phyloP scores from a whole-genome alignment of 2,797 vertebrate species.

The Rhabdophis nuchalis region DNA sequence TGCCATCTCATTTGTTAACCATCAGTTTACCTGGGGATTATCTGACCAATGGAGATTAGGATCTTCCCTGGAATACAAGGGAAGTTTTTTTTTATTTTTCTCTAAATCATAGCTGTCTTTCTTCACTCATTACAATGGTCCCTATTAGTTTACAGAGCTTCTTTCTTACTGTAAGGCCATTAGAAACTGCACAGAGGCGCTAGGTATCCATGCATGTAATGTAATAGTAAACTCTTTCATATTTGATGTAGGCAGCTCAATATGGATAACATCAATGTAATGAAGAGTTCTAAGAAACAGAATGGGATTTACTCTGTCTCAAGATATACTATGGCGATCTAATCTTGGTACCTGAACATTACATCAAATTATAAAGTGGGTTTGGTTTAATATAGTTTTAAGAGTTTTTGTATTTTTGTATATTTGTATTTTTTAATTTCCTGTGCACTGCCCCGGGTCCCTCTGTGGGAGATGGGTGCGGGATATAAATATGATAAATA shows the following conservation, averaged over 20 bases:
- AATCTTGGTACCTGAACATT: not conserved
- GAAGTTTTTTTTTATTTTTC: not conserved
- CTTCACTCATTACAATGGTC: not conserved
- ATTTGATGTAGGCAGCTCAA: not conserved
- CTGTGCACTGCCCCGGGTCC: no score
- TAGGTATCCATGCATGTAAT: not conserved
- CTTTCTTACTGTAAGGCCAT: not conserved
- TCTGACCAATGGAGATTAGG: not conserved
- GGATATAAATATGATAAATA: no score
- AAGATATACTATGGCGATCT: not conserved
- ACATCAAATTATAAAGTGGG: not conserved
- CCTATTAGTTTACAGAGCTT: not conserved
- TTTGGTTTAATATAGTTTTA: no score
- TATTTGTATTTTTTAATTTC: no score
- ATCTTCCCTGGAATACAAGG: not conserved
- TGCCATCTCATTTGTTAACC: not conserved
- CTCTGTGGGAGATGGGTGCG: no score
- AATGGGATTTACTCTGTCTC: not conserved
- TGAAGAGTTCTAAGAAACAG: not conserved
- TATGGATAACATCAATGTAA: not conserved
- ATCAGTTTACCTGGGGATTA: not conserved
- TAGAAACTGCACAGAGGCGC: not conserved
- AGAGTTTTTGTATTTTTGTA: no score
- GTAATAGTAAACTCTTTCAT: not conserved
- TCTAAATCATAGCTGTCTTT: not conserved